Conservation (phyloP, 2,888 invertebrate species). For the Aradus depressus region DNA sequence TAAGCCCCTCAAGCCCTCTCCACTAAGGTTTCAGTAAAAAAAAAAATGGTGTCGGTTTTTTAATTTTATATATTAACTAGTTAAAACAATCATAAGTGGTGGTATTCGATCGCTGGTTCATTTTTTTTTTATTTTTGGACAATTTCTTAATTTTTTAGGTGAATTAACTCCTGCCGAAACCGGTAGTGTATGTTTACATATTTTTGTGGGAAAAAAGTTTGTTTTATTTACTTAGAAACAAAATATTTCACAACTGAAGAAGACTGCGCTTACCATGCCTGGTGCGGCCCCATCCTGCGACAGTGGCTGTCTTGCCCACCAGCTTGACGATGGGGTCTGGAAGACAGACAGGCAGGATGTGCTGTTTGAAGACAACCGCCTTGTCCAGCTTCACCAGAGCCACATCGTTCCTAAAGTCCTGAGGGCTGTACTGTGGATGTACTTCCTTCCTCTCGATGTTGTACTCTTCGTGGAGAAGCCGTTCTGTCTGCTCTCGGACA, state of each 20-base stretch:
- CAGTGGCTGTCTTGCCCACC: conserved; percentile 79
- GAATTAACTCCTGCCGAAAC: too few species aligned
- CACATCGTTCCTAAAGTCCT: conserved; percentile 84
- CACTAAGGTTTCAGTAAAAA: too few species aligned
- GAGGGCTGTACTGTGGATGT: conserved; percentile 79
- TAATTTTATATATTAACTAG: too few species aligned
- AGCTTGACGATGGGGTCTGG: conserved; percentile 65
- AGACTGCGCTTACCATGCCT: conserved; percentile 78
- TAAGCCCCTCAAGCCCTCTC: too few species aligned
- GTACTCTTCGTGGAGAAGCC: conserved; percentile 75
- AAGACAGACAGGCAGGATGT: conserved; percentile 83
- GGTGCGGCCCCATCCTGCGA: conserved; percentile 86
- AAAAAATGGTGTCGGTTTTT: too few species aligned
- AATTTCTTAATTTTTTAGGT: too few species aligned
- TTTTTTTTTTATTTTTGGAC: too few species aligned
- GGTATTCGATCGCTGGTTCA: too few species aligned
- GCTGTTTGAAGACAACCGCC: conserved; percentile 74
- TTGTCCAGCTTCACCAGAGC: conserved; percentile 70
- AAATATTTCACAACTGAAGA: background rate
- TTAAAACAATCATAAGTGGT: too few species aligned
- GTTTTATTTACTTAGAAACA: conserved; percentile 1
- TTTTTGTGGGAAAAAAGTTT: background rate
- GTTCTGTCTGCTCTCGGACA: conserved; percentile 71
- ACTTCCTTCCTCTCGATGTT: conserved; percentile 79
- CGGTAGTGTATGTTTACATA: background rate